Evolutionary conservation across 2,888 invertebrate genomes (phyloP).

Genomic region (Eupeodes latifasciatus): DNA sequence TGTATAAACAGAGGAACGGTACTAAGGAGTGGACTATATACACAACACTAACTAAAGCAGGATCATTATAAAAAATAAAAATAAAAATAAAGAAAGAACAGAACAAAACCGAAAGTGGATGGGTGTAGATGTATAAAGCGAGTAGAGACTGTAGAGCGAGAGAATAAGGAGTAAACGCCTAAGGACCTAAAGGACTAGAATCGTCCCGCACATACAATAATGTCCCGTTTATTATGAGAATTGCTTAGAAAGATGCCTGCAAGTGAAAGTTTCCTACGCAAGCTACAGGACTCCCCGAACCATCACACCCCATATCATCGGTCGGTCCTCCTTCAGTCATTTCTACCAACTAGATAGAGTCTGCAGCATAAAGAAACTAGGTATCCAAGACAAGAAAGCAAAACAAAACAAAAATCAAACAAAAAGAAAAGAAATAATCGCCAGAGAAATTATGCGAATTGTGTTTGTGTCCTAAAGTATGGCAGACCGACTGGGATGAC

Average conservation of each 20-base stretch:
- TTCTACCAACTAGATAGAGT: slow-evolving; percentile 23
- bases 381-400: slow-evolving; percentile 3
- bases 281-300: slow-evolving; percentile 2
- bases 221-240: slow-evolving; percentile 53
- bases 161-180: slow-evolving; percentile 38
- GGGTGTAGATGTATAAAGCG: neutral
- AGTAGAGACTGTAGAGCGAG: neutral
- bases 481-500: neutral
- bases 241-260: slow-evolving; percentile 51
- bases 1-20: neutral
- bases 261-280: slow-evolving; percentile 54
- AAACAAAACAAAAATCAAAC: neutral
- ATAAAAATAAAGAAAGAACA: slow-evolving; percentile 28
- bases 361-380: slow-evolving; percentile 44
- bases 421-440: slow-evolving; percentile 61
- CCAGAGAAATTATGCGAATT: slow-evolving; percentile 70
- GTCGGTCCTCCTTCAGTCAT: neutral
- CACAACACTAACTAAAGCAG: slow-evolving; percentile 30
- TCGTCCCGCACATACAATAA: slow-evolving; percentile 39
- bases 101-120: slow-evolving; percentile 51
- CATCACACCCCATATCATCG: neutral
- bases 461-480: slow-evolving; percentile 55
- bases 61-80: slow-evolving; percentile 62
- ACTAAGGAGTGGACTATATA: slow-evolving; percentile 1
- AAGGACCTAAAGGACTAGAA: slow-evolving; percentile 36